Evolutionary conservation across 2,113 vertebrate species (phyloP), one percentile per base, ranked within the genome.

Genomic region (Recurvirostra avosetta): DNA sequence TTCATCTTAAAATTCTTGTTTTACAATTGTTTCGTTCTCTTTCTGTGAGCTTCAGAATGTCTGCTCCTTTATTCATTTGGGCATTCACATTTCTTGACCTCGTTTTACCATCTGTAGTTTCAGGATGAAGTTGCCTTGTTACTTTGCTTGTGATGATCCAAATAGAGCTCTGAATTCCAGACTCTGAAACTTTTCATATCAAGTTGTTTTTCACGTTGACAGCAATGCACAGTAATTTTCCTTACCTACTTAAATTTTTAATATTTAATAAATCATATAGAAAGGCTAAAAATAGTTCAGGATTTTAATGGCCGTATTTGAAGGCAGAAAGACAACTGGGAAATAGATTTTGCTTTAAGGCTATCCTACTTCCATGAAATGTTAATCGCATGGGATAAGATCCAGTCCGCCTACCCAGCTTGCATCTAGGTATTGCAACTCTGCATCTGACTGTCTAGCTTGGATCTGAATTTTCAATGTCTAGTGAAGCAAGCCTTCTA

Each of bases 181-280:
- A 29, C 58, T 89, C 52, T 14, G 70, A 78, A 90, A 81, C 56
- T 89, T 86, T 71, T 75, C 5, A 1, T 75, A 58, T 67, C 76
- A 78, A 34, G 27, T 36, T 92, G 45, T 36, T 90, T 87, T 81
- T 84, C 72, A 88, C 25, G 32, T 80, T 87, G 68, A 72, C 86
- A 92, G 38, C 72, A 86, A 73, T 40, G 59, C 38, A 55, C 68
- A 67, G 72, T 83, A 62, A 25, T 84, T 83, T 94, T 86, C 29
- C 76, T 77, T 87, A 77, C 68, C 76, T 95, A 86, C 47, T 91
- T 92, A 71, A 25, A 55, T 72, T 61, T 93, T 92, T 81, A 90
- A 86, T 92, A 59, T 67, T 93, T 93, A 78, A 92, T 94, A 95
- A 87, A 94, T 81, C 63, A 70, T 66, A 55, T 26, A 77, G 80